Evolutionary conservation across 1,140 invertebrate species (phyloP), one percentile per base, ranked within the genome.

Genomic region (Belonocnema kinseyi): DNA sequence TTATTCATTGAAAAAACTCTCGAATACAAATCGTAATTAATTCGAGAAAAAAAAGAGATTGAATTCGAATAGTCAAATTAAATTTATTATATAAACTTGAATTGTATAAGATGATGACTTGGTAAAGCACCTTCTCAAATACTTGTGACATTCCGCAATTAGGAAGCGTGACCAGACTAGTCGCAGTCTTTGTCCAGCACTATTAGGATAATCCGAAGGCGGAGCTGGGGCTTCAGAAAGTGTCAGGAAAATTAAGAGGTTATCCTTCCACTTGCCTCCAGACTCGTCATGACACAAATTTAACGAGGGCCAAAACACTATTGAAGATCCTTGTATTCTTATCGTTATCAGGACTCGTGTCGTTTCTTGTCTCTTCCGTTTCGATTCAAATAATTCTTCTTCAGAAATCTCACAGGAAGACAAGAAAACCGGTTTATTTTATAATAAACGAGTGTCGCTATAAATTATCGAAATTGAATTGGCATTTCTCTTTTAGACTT

Each of bases 221-320:
- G 53, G 53, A 54, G 53, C 10, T 54, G 7, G 3, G 53, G 17
- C 53, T n/a, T 54, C 53, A 54, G 17, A n/a, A 54, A 54, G 53
- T 54, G 53, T 54, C 53, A 54, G 53, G 53, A 54, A 54, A 54
- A 54, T 54, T 54, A 54, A 54, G 53, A 54, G 53, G 53, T 54
- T 54, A 54, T 19, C 16, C 53, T 54, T n/a, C n/a, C 53, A n/a
- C 53, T 53, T 53, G n/a, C n/a, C 53, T 54, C n/a, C 17, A 19
- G 8, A n/a, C 53, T 54, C 52, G 13, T 53, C 17, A 19, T 54
- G 53, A 54, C n/a, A 54, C n/a, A 54, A 54, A 54, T 54, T 54
- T 54, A 54, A 54, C 16, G 10, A 54, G 53, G 53, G 10, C 53
- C 7, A 54, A 54, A 19, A 54, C 17, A 54, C 53, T 19, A 19